Evolutionary conservation across 2,888 invertebrate species (phyloP).

Genomic region (Chymomyza caudatula): DNA sequence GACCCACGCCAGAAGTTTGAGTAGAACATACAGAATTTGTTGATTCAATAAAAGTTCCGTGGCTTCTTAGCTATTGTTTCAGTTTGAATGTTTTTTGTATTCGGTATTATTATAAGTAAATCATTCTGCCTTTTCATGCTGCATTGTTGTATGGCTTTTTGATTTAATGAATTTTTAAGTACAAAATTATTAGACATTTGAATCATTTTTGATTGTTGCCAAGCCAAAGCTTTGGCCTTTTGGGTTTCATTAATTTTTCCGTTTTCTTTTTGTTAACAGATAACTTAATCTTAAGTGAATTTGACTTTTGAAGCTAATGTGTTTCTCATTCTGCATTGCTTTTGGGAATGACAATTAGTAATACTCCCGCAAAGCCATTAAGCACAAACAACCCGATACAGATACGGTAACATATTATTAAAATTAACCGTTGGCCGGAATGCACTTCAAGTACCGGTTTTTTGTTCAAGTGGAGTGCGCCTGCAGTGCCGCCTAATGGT

Average conservation of each 20-base stretch:
- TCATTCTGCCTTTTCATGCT: conserved; percentile 40
- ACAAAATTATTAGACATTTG: conserved; percentile 63
- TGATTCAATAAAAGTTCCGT: neutral
- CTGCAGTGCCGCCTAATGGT: conserved; percentile 48
- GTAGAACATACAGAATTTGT: neutral
- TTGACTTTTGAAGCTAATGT: conserved; percentile 33
- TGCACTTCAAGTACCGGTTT: conserved; percentile 39
- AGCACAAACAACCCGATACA: neutral
- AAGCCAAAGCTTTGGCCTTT: neutral
- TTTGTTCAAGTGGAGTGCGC: neutral
- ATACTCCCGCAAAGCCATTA: neutral
- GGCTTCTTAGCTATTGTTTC: neutral
- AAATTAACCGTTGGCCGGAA: conserved; percentile 31
- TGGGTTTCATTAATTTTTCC: neutral
- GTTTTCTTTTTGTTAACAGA: conserved; percentile 15
- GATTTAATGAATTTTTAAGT: conserved; percentile 67
- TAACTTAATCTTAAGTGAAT: conserved; percentile 70
- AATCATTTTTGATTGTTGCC: conserved; percentile 46
- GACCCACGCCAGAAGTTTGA: neutral
- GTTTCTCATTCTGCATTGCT: neutral
- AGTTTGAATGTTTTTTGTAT: neutral
- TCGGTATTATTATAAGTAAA: conserved; percentile 39
- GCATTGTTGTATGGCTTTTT: conserved; percentile 54
- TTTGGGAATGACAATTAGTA: neutral
- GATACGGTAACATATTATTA: neutral